Conservation (phyloP, 1,140 invertebrate genomes). For the Potamilus streckersoni region DNA sequence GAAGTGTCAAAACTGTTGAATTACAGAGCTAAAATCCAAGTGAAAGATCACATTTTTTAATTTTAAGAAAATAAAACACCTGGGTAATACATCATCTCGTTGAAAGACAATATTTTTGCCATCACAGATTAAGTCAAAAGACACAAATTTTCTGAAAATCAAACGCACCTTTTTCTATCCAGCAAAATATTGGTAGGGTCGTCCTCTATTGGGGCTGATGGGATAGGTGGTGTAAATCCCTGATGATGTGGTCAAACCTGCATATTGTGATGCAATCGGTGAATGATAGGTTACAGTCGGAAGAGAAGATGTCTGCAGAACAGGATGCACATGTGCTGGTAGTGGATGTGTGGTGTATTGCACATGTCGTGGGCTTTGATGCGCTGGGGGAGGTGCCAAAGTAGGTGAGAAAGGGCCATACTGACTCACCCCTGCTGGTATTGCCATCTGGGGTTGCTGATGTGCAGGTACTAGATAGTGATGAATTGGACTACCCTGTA, state of each 20-base stretch:
- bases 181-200: constrained; percentile 65
- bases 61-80: no score
- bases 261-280: constrained; percentile 69
- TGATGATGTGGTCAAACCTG: constrained; percentile 38
- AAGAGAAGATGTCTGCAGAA: constrained; percentile 70
- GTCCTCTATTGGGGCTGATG: constrained; percentile 60
- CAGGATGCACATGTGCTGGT: constrained; percentile 85
- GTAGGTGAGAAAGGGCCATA: constrained; percentile 71
- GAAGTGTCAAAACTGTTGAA: no score
- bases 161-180: constrained; percentile 11
- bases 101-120: no score
- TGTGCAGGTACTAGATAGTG: constrained; percentile 62
- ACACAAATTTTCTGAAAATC: no score
- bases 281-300: constrained; percentile 52
- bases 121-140: no score
- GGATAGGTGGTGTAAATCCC: constrained; percentile 62
- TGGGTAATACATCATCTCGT: no score
- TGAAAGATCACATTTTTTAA: no score
- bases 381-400: constrained; percentile 84
- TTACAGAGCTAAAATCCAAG: no score
- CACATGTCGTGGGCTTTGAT: constrained; percentile 85
- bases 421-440: constrained; percentile 54
- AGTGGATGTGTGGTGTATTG: constrained; percentile 81
- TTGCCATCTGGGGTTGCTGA: constrained; percentile 57
- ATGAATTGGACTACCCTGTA: constrained; percentile 61